These are phyloP conservation scores for Andrena cerasifolii DNA, from an alignment of 1,140 invertebrate species.

Conservation along the genomic window DNA sequence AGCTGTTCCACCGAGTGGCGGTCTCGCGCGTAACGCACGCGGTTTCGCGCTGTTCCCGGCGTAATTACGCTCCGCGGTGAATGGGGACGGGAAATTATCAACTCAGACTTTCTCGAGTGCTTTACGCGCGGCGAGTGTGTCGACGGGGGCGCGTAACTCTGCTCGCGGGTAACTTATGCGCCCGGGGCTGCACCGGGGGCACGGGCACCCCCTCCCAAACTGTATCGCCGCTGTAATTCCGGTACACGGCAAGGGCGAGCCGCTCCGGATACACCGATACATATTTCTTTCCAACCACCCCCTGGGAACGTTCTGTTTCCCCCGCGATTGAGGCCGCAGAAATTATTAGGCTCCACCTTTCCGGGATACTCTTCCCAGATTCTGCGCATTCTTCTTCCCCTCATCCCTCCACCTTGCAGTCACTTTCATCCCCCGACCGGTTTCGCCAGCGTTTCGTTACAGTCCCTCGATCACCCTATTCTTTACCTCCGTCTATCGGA, in stretches of 20 bases:
- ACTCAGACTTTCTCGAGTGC: conserved; percentile 45
- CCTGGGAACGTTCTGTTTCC: conserved; percentile 63
- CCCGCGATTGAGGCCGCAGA: conserved; percentile 68
- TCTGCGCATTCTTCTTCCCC: conserved; percentile 6
- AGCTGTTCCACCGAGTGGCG: conserved; percentile 2
- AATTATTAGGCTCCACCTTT: conserved; percentile 70
- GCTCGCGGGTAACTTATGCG: conserved; percentile 13
- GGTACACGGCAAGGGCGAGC: conserved; percentile 42
- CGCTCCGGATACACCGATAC: conserved; percentile 56
- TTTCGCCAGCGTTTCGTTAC: background rate
- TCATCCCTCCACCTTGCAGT: background rate
- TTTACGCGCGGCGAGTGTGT: conserved; percentile 40
- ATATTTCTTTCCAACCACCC: conserved; percentile 62
- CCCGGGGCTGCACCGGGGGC: conserved; percentile 5
- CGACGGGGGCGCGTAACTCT: conserved; percentile 18
- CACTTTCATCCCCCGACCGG: background rate
- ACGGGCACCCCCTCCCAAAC: conserved; percentile 29
- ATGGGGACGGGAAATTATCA: conserved; percentile 52
- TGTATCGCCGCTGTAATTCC: conserved; percentile 42
- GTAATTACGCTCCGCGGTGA: conserved; percentile 18
- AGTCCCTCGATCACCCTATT: background rate
- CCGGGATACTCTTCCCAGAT: background rate
- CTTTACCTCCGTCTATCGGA: background rate
- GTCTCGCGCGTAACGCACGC: background rate
- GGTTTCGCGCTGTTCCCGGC: conserved; percentile 30